phyloP scores from a whole-genome alignment of 2,888 invertebrate genomes.

The Empis livida region DNA sequence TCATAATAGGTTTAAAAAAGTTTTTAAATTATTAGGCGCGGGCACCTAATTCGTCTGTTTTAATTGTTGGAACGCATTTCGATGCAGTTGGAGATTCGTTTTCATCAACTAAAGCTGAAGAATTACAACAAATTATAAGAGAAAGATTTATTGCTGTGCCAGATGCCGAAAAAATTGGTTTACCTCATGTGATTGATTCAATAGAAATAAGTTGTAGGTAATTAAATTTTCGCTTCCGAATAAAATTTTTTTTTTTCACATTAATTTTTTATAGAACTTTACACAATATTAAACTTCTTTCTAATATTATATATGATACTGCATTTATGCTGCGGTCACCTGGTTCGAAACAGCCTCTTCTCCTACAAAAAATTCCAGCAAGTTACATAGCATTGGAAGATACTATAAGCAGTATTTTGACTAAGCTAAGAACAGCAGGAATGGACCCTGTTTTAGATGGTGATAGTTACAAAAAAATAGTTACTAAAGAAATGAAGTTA shows the following conservation, averaged over 20 bases:
- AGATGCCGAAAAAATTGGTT: conserved; percentile 90
- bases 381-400: conserved; percentile 92
- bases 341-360: conserved; percentile 76
- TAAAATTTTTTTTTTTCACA: conserved; percentile 2
- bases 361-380: conserved; percentile 92
- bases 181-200: conserved; percentile 85
- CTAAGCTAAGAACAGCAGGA: conserved; percentile 53
- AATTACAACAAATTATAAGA: conserved; percentile 76
- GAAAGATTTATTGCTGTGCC: conserved; percentile 82
- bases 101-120: conserved; percentile 42
- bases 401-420: conserved; percentile 69
- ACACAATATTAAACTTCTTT: conserved; percentile 78
- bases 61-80: conserved; percentile 93
- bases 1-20: neutral
- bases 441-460: conserved; percentile 72
- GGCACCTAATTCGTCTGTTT: conserved; percentile 91
- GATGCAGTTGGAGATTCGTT: conserved; percentile 54
- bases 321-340: conserved; percentile 84
- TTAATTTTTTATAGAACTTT: conserved; percentile 46
- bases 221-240: too few relatives aligned
- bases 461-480: conserved; percentile 52
- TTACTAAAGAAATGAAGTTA: conserved; percentile 34
- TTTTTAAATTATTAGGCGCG: conserved; percentile 43
- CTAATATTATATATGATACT: conserved; percentile 85
- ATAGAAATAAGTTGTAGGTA: conserved; percentile 67